These are phyloP conservation scores for Argopecten irradians DNA, from an alignment of 1,140 invertebrate species.

Conservation along the genomic window DNA sequence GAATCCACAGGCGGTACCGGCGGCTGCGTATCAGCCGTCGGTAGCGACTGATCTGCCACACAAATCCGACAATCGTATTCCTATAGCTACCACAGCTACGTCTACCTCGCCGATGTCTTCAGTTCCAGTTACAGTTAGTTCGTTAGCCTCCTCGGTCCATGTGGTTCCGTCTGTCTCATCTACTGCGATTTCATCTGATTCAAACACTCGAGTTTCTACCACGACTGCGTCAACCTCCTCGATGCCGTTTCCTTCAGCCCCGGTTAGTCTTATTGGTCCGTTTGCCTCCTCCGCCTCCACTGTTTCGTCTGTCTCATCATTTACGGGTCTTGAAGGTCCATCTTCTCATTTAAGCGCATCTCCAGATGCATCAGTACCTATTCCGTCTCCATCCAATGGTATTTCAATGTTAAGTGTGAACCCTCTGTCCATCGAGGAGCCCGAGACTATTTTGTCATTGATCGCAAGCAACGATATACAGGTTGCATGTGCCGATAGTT, in stretches of 20 bases:
- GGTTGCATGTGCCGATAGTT: not conserved
- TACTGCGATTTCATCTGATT: not conserved
- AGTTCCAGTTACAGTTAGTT: not conserved
- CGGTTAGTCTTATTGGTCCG: not conserved
- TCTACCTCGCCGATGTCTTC: not conserved
- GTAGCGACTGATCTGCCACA: slow-evolving; percentile 4
- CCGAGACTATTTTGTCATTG: slow-evolving; percentile 20
- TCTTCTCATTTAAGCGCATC: too few species aligned
- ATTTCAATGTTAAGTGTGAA: too few species aligned
- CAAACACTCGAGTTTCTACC: not conserved
- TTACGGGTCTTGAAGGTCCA: too few species aligned
- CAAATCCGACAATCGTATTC: not conserved
- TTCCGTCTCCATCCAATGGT: too few species aligned
- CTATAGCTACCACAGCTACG: too few species aligned
- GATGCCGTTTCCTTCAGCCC: not conserved
- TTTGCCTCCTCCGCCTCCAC: not conserved
- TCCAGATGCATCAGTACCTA: too few species aligned
- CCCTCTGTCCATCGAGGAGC: slow-evolving; percentile 11
- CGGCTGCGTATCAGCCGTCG: not conserved
- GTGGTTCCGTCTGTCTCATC: not conserved
- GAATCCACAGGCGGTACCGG: not conserved
- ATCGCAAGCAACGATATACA: not conserved
- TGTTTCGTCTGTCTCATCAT: too few species aligned
- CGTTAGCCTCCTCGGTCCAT: not conserved
- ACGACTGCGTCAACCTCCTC: not conserved